Evolutionary conservation across 2,113 vertebrate genomes (phyloP), one percentile per base, ranked within the genome.

Genomic region (Bungarus multicinctus): DNA sequence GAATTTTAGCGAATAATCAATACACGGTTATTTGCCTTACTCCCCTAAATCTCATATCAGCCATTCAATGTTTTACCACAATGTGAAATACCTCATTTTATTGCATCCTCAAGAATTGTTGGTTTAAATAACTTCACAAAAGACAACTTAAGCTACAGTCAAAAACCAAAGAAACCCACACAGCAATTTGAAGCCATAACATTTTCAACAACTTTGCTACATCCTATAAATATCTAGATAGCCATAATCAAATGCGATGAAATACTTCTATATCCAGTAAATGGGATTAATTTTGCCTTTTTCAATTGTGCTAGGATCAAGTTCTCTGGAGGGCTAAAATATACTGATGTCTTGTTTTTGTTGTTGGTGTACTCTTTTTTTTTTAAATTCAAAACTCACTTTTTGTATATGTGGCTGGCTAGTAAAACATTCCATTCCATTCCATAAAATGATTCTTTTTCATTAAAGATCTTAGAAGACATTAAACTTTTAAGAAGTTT

Each of bases 111-210:
- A 53, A 52, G 27, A 87, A 14, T 53, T 52, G 47, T n/a, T 87
- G 50, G 14, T 87, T 81, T 39, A 81, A 81, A 39, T 81, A 81
- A 81, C 69, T 81, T 81, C n/a, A 39, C 16, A 39, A 81, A 81
- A 81, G 69, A 20, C n/a, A 81, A 81, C n/a, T 81, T 39, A 39
- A 39, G 69, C n/a, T 81, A 3, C 5, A 18, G 69, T 81, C n/a
- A 81, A 39, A 45, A 96, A 90, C 91, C 93, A 94, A 93, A 93
- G 45, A 95, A 93, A 25, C 58, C 91, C 45, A 93, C 34, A 89
- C 16, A 95, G 34, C 55, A 58, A 45, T 93, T 93, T 94, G 93
- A 92, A 91, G 50, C 85, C 39, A 1, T 81, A 0, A 0, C 14
- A 90, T 93, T 91, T 81, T 14, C 50, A 27, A 25, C 52, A 58